Percentiles rank a stretch among this genome's conserved stretches.
These are phyloP conservation scores for Euproctis similis DNA, from an alignment of 2,888 invertebrate species.

Conservation along the genomic window DNA sequence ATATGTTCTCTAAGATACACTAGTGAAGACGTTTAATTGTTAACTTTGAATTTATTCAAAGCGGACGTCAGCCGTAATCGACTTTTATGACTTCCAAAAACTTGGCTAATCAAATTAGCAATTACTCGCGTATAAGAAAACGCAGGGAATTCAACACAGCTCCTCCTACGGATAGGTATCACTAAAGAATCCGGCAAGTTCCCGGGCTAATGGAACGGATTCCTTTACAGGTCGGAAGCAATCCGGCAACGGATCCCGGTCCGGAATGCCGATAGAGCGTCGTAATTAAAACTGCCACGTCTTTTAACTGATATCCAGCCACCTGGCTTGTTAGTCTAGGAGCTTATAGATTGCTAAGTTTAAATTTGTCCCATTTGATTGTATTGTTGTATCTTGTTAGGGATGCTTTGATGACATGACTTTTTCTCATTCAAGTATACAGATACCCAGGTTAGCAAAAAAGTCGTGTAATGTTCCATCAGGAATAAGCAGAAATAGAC, in stretches of 20 bases:
- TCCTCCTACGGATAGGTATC: conserved; percentile 23
- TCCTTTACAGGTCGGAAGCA: conserved; percentile 42
- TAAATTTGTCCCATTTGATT: no score
- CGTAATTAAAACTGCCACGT: conserved; percentile 63
- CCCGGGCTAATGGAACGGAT: conserved; percentile 54
- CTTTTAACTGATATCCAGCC: conserved; percentile 49
- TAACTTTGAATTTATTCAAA: no score
- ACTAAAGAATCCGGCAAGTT: conserved; percentile 49
- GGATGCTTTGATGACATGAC: no score
- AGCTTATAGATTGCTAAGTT: no score
- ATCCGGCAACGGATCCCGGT: conserved; percentile 33
- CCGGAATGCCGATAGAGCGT: conserved; percentile 54
- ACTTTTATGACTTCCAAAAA: neutral
- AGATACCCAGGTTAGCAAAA: no score
- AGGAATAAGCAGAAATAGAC: no score
- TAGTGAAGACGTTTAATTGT: no score
- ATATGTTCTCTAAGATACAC: no score
- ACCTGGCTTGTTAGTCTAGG: conserved; percentile 36
- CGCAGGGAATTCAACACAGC: conserved; percentile 23
- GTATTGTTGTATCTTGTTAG: no score
- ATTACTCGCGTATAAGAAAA: conserved; percentile 26
- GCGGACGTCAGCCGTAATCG: no score
- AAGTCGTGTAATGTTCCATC: no score
- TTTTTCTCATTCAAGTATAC: no score
- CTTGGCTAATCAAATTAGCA: conserved; percentile 24